These are phyloP conservation scores for Iguana delicatissima DNA, from an alignment of 2,797 vertebrate species.

Conservation along the genomic window DNA sequence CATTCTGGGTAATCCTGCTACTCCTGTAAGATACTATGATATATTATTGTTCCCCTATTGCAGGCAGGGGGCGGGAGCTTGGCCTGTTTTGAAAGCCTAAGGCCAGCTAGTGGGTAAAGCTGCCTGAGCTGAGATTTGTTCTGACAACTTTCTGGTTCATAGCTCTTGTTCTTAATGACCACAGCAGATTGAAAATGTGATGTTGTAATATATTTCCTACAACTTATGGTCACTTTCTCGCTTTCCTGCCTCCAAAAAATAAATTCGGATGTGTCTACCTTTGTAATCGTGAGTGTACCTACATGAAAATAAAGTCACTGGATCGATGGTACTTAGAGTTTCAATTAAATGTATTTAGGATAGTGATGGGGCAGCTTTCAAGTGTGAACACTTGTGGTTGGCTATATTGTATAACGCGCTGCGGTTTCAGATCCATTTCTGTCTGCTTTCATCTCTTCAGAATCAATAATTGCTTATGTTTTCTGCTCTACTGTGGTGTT, in stretches of 20 bases:
- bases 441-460: background rate
- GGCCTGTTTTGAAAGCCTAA: background rate
- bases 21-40: too few species aligned
- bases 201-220: background rate
- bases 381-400: background rate
- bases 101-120: background rate
- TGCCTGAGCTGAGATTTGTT: constrained; percentile 7
- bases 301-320: background rate
- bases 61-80: background rate
- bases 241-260: background rate
- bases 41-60: background rate
- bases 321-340: background rate
- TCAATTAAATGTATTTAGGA: background rate
- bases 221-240: background rate
- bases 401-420: background rate
- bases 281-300: background rate
- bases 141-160: constrained; percentile 1
- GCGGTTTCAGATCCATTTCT: background rate
- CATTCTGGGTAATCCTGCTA: background rate
- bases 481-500: background rate
- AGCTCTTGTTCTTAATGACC: background rate
- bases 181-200: background rate
- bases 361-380: background rate
- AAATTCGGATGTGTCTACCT: background rate
- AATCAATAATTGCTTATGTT: constrained; percentile 2